These are phyloP conservation scores for Tenualosa ilisha DNA, from an alignment of 2,797 vertebrate species.

Conservation along the genomic window DNA sequence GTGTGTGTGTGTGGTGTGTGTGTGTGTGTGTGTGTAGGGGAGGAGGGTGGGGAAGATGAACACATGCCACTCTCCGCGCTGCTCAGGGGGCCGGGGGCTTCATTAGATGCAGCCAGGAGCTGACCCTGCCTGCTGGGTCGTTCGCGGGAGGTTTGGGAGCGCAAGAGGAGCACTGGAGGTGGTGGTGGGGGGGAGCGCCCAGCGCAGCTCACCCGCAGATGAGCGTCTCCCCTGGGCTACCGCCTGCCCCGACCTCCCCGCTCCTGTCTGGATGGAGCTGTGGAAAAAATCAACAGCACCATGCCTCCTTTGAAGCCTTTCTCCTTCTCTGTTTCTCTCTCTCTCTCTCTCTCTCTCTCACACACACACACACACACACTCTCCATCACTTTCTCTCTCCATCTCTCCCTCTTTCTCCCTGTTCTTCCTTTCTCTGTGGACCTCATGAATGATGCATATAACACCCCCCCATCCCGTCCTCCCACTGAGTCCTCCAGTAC, in stretches of 20 bases:
- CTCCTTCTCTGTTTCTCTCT: slow-evolving; percentile 65
- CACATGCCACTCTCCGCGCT: slow-evolving; percentile 56
- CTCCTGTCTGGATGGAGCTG: slow-evolving; percentile 68
- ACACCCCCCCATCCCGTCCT: slow-evolving; percentile 54
- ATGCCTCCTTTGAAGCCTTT: slow-evolving; percentile 72
- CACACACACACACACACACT: slow-evolving; percentile 54
- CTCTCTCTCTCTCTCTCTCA: slow-evolving; percentile 54
- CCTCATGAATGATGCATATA: slow-evolving; percentile 82
- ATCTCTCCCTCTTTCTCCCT: slow-evolving; percentile 56
- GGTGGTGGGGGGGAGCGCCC: slow-evolving; percentile 15
- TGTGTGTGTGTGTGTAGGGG: slow-evolving; percentile 25
- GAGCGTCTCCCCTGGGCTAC: slow-evolving; percentile 68
- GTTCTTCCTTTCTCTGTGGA: slow-evolving; percentile 66
- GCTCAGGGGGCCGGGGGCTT: slow-evolving; percentile 74
- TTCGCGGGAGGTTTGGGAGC: background rate
- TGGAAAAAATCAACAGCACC: slow-evolving; percentile 69
- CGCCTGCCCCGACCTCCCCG: slow-evolving; percentile 72
- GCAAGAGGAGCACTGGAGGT: slow-evolving; percentile 52
- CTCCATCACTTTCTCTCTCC: slow-evolving; percentile 44
- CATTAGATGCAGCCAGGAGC: slow-evolving; percentile 76
- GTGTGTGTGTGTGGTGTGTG: slow-evolving; percentile 16
- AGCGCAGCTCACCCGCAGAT: slow-evolving; percentile 59
- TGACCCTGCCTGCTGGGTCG: slow-evolving; percentile 62
- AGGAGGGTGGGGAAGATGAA: slow-evolving; percentile 51
- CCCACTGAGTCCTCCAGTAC: slow-evolving; percentile 38